These are phyloP conservation scores for Oppia nitens DNA, from an alignment of 1,140 invertebrate genomes.

Conservation along the genomic window DNA sequence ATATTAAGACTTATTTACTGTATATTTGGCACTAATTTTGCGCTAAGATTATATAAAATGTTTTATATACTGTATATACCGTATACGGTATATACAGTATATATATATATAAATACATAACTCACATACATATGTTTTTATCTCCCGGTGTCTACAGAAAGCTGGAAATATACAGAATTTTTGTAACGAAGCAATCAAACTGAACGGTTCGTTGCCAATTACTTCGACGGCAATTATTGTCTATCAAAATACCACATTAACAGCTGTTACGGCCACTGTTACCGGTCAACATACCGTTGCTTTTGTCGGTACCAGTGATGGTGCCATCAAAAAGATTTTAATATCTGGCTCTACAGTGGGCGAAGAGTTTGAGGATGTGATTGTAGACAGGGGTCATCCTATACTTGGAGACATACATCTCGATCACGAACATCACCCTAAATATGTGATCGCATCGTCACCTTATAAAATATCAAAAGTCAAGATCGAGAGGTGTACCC, in stretches of 20 bases:
- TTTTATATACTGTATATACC: background rate
- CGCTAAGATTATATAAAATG: background rate
- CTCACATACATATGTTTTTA: background rate
- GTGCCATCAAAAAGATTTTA: conserved; percentile 56
- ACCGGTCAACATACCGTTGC: conserved; percentile 76
- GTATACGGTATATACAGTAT: too few relatives aligned
- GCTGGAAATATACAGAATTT: conserved; percentile 76
- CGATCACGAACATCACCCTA: conserved; percentile 44
- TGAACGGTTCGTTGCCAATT: conserved; percentile 68
- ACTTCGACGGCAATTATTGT: conserved; percentile 46
- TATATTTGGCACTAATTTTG: background rate
- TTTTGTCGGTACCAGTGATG: conserved; percentile 66
- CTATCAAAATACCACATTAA: conserved; percentile 44
- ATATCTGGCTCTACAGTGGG: conserved; percentile 25
- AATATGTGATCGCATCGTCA: conserved; percentile 54
- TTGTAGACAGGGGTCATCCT: conserved; percentile 47
- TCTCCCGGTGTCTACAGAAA: conserved; percentile 36
- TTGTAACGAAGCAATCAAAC: conserved; percentile 76
- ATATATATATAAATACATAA: background rate
- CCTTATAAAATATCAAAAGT: conserved; percentile 37
- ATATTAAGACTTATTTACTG: background rate
- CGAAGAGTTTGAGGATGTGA: conserved; percentile 54
- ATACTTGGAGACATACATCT: conserved; percentile 66
- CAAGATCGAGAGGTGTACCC: conserved; percentile 14
- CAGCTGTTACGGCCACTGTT: conserved; percentile 51